phyloP scores from a whole-genome alignment of 2,797 vertebrate genomes.

The Spatula versicolor region DNA sequence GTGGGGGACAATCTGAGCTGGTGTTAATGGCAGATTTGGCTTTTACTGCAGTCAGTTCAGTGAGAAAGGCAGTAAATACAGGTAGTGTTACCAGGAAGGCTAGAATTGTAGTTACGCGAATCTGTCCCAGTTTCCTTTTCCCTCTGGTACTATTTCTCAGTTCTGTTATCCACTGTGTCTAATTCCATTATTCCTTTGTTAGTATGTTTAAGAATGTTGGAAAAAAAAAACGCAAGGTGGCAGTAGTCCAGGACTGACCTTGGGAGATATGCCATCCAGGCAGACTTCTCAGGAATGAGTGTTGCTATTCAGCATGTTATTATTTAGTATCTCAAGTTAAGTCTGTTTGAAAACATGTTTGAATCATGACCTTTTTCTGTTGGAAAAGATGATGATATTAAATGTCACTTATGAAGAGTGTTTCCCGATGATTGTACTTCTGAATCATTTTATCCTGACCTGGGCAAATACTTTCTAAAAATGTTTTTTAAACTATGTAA shows the following conservation, averaged over 20 bases:
- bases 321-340: background rate
- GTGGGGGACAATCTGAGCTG: background rate
- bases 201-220: background rate
- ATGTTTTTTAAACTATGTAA: background rate
- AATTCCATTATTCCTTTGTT: background rate
- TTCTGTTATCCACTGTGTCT: background rate
- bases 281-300: background rate
- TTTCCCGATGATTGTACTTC: background rate
- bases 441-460: conserved; percentile 1
- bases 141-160: background rate
- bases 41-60: background rate
- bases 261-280: background rate
- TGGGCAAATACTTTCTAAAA: background rate
- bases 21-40: background rate
- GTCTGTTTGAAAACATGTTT: background rate
- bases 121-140: background rate
- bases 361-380: background rate
- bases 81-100: background rate
- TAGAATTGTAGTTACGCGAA: background rate
- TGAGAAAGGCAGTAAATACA: background rate
- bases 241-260: background rate
- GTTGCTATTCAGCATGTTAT: background rate
- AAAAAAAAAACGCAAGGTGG: background rate
- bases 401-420: background rate
- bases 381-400: background rate